Evolutionary conservation across 1,140 invertebrate species (phyloP).

Genomic region (Heliothis subflexa): DNA sequence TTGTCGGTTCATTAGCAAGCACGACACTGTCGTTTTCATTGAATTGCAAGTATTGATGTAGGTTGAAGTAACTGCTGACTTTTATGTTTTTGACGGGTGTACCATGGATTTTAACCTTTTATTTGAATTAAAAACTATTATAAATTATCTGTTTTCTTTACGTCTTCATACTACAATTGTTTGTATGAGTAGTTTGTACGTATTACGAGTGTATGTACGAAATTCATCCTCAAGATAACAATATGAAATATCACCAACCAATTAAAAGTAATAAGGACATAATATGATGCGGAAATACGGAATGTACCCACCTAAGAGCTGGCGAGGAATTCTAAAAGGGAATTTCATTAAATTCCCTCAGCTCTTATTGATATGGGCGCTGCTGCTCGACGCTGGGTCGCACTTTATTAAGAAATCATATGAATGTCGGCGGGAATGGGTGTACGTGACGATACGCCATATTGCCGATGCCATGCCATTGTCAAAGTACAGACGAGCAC

Average conservation of each 20-base stretch:
- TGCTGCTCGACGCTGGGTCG: conserved; percentile 68
- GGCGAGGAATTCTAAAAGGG: conserved; percentile 70
- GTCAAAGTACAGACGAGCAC: conserved; percentile 42
- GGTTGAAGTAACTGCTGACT: not conserved
- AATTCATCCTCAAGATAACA: not conserved
- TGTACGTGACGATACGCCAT: conserved; percentile 79
- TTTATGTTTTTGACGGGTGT: not conserved
- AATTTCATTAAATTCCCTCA: conserved; percentile 82
- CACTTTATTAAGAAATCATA: conserved; percentile 84
- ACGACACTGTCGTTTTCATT: not conserved
- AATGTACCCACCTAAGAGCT: conserved; percentile 66
- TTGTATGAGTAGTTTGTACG: no score
- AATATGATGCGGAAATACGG: conserved; percentile 45
- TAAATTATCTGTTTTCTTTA: no score
- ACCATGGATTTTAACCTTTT: no score
- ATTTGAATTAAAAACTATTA: no score
- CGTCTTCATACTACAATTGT: no score
- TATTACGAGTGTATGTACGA: not conserved
- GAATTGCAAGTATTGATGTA: conserved; percentile 2
- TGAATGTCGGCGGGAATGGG: conserved; percentile 70
- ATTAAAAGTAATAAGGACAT: conserved; percentile 50
- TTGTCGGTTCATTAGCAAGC: conserved; percentile 10
- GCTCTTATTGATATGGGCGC: conserved; percentile 83
- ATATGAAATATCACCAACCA: conserved; percentile 44
- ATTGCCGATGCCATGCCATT: conserved; percentile 59